Conservation (phyloP, 2,797 vertebrate genomes). For the Coregonus suidteri region DNA sequence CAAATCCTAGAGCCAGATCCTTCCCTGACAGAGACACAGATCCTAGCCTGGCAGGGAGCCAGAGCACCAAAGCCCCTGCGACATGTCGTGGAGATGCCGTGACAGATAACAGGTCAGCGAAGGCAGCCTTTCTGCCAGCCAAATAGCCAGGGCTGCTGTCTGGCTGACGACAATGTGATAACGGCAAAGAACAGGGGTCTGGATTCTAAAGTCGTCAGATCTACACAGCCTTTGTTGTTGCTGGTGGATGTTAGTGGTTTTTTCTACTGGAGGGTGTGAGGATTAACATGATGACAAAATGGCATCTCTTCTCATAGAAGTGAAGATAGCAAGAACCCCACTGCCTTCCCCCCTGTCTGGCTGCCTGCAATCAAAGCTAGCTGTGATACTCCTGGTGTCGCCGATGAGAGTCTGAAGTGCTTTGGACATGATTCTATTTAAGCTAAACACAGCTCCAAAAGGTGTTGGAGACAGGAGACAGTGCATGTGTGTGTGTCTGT, state of each 20-base stretch:
- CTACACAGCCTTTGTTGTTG: too few species aligned
- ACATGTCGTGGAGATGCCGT: slow-evolving; percentile 28
- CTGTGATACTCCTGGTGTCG: slow-evolving; percentile 42
- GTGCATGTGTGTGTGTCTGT: slow-evolving; percentile 40
- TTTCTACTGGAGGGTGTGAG: slow-evolving; percentile 23
- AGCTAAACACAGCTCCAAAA: slow-evolving; percentile 50
- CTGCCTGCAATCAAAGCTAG: slow-evolving; percentile 8
- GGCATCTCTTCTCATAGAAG: slow-evolving; percentile 30
- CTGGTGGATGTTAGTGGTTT: slow-evolving; percentile 30
- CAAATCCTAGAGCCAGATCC: slow-evolving; percentile 16
- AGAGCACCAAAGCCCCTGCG: slow-evolving; percentile 16
- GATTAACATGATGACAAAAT: slow-evolving; percentile 55
- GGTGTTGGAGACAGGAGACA: slow-evolving; percentile 67
- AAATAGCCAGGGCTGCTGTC: slow-evolving; percentile 5
- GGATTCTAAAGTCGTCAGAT: slow-evolving; percentile 3
- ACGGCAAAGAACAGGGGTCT: neutral
- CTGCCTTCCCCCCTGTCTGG: neutral
- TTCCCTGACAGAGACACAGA: neutral
- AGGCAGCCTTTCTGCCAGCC: slow-evolving; percentile 37
- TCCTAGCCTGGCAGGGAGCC: neutral
- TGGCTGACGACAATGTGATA: slow-evolving; percentile 27
- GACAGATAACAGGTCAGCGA: slow-evolving; percentile 32
- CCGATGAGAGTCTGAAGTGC: slow-evolving; percentile 57
- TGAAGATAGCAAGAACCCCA: neutral
- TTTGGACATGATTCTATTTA: slow-evolving; percentile 53